Percentiles rank a stretch among this genome's conserved stretches.
phyloP scores from a whole-genome alignment of 2,113 vertebrate species.

The Origma solitaria region DNA sequence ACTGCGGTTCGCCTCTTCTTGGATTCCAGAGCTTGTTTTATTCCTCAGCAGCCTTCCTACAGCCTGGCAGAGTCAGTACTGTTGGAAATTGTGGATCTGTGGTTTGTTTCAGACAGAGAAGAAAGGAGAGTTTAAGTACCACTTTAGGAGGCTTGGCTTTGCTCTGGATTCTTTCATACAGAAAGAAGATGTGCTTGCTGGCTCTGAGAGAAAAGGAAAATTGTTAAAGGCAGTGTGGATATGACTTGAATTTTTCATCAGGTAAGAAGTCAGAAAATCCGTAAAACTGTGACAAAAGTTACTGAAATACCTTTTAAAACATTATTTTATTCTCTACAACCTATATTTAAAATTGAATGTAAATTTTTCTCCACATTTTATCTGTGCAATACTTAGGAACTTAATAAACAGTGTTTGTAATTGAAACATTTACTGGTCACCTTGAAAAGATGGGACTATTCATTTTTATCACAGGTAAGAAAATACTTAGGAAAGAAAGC shows the following conservation, averaged over 20 bases:
- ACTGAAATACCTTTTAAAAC: constrained; percentile 12
- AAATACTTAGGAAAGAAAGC: neutral
- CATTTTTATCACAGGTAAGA: neutral
- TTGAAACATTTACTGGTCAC: neutral
- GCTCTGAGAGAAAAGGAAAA: constrained; percentile 17
- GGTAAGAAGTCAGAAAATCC: constrained; percentile 59
- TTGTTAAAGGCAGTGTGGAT: neutral
- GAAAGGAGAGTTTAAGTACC: neutral
- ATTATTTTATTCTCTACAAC: neutral
- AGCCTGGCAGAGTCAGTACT: neutral
- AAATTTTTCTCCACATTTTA: neutral
- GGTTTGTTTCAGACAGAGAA: constrained; percentile 2
- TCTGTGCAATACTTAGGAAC: neutral
- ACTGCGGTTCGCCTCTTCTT: neutral
- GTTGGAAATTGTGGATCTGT: neutral
- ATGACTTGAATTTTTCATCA: constrained; percentile 46
- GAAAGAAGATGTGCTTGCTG: constrained; percentile 13
- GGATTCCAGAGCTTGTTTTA: constrained; percentile 52
- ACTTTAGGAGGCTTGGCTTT: neutral
- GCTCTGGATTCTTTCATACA: neutral
- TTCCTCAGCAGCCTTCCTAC: constrained; percentile 10
- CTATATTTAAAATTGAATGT: neutral
- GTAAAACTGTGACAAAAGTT: neutral
- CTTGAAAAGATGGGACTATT: neutral
- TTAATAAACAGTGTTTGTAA: neutral